Conservation (phyloP, 2,888 invertebrate species). For the Mactromeris polynyma region DNA sequence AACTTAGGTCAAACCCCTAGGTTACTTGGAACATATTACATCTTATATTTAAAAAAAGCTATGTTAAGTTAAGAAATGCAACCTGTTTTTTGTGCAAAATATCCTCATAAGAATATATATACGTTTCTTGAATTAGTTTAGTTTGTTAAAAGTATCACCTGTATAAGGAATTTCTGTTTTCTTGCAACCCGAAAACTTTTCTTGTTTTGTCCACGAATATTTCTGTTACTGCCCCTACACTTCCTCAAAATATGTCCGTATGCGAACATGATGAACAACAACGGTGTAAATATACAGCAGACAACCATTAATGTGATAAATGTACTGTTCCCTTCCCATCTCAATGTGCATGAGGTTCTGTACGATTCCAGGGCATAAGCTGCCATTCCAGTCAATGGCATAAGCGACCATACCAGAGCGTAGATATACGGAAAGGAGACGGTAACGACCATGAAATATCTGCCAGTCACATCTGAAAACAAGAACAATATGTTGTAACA, state of each 20-base stretch:
- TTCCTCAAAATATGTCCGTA: constrained; percentile 69
- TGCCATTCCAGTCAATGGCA: constrained; percentile 73
- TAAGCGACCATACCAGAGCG: constrained; percentile 68
- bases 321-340: constrained; percentile 65
- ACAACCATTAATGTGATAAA: constrained; percentile 67
- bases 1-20: too few relatives aligned
- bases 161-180: constrained; percentile 57
- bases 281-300: constrained; percentile 67
- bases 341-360: constrained; percentile 75
- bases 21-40: too few relatives aligned
- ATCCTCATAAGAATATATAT: too few relatives aligned
- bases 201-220: constrained; percentile 27
- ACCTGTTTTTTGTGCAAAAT: too few relatives aligned
- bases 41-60: too few relatives aligned
- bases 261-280: constrained; percentile 61
- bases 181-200: constrained; percentile 30
- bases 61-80: too few relatives aligned
- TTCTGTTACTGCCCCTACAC: constrained; percentile 51
- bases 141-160: constrained; percentile 33
- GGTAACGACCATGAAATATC: constrained; percentile 30
- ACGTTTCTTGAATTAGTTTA: background rate
- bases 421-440: constrained; percentile 63
- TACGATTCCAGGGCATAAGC: constrained; percentile 71
- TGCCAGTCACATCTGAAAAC: constrained; percentile 58
- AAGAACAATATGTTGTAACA: background rate